Percentiles rank a stretch among this genome's conserved stretches.
These are phyloP conservation scores for Gastracanthus pulcherrimus DNA, from an alignment of 2,888 invertebrate species.

Conservation along the genomic window DNA sequence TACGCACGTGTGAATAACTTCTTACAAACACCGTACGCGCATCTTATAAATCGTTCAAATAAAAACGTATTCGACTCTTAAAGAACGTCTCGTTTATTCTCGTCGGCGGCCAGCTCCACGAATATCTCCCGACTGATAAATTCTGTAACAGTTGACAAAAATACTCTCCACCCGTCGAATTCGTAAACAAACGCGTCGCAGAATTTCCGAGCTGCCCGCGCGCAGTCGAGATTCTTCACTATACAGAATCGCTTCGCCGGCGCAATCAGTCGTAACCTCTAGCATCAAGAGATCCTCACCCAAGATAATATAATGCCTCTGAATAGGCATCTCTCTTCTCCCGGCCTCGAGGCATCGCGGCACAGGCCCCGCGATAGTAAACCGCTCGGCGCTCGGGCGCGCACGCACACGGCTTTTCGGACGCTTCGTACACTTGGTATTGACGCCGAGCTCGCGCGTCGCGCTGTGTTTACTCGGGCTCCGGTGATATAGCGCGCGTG, in stretches of 20 bases:
- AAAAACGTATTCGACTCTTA: too few relatives aligned
- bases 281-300: neutral
- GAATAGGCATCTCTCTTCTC: conserved; percentile 5
- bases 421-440: neutral
- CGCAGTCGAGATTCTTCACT: neutral
- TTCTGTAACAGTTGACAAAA: too few relatives aligned
- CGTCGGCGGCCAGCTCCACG: too few relatives aligned
- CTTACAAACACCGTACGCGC: too few relatives aligned
- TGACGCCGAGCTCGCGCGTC: neutral
- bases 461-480: neutral
- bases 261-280: conserved; percentile 8
- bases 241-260: too few relatives aligned
- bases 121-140: too few relatives aligned
- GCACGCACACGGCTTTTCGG: neutral
- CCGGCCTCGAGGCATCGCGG: neutral
- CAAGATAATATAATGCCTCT: conserved; percentile 1
- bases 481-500: neutral
- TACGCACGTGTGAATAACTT: too few relatives aligned
- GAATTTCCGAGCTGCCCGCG: neutral
- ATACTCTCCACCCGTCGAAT: too few relatives aligned
- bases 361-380: neutral
- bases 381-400: neutral
- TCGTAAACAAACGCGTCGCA: too few relatives aligned
- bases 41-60: too few relatives aligned
- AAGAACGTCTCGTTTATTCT: too few relatives aligned